These are phyloP conservation scores for Palythoa heliodiscus DNA, from an alignment of 92 coral and sea anemone species.

Conservation along the genomic window DNA sequence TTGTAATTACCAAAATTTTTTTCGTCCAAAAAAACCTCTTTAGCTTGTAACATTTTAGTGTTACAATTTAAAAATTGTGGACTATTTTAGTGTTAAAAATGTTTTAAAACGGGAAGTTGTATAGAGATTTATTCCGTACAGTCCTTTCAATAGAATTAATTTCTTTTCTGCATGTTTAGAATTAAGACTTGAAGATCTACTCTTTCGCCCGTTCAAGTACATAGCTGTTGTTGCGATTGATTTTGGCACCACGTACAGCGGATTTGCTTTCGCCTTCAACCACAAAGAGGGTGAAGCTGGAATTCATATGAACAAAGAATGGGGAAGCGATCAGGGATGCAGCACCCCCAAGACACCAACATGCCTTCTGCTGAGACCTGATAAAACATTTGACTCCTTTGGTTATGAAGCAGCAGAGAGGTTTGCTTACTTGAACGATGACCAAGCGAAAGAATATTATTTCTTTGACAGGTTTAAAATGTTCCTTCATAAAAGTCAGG, in stretches of 20 bases:
- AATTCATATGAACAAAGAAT: conserved; percentile 51
- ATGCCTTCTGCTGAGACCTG: conserved; percentile 33
- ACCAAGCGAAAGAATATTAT: conserved; percentile 6
- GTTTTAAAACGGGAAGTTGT: no score
- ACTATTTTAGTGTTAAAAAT: no score
- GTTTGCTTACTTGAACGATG: conserved; percentile 47
- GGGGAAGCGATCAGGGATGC: conserved; percentile 56
- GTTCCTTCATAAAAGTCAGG: conserved; percentile 50
- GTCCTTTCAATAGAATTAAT: background rate
- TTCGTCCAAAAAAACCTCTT: no score
- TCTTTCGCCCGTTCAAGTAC: background rate
- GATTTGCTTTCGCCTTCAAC: conserved; percentile 57
- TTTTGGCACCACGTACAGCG: conserved; percentile 58
- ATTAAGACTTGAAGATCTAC: background rate
- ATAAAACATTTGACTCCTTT: conserved; percentile 31
- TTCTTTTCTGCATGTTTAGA: background rate
- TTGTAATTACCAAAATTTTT: no score
- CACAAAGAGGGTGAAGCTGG: conserved; percentile 46
- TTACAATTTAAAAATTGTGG: no score
- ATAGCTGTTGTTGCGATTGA: conserved; percentile 51
- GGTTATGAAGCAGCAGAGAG: conserved; percentile 56
- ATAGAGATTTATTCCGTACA: no score
- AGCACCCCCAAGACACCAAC: conserved; percentile 52
- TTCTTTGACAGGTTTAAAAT: conserved; percentile 55
- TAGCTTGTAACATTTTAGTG: no score